These are phyloP conservation scores for Drosophila birchii DNA, from an alignment of 2,888 invertebrate species.

Conservation along the genomic window DNA sequence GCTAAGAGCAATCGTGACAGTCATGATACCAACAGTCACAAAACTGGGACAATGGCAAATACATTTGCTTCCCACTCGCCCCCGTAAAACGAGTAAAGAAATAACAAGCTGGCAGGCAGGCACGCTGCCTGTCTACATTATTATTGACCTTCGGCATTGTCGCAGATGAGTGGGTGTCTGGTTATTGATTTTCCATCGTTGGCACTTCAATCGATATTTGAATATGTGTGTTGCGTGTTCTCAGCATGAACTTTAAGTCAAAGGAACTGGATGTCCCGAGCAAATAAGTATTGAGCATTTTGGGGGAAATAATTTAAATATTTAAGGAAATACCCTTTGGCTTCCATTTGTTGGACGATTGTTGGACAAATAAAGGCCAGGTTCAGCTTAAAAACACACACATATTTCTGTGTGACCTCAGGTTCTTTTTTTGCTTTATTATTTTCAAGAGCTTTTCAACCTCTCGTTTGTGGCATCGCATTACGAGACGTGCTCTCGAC, in stretches of 20 bases:
- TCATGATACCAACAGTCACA: constrained; percentile 52
- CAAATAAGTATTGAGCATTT: not conserved
- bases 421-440: not conserved
- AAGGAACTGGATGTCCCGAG: not conserved
- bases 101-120: constrained; percentile 47
- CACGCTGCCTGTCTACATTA: constrained; percentile 59
- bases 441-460: not conserved
- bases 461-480: constrained; percentile 10
- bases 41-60: constrained; percentile 48
- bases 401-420: not conserved
- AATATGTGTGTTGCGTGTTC: constrained; percentile 26
- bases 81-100: constrained; percentile 28
- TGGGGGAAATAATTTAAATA: constrained; percentile 2
- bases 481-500: constrained; percentile 6
- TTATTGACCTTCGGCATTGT: constrained; percentile 69
- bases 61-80: constrained; percentile 17
- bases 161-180: constrained; percentile 39
- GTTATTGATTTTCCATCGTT: constrained; percentile 64
- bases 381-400: not conserved
- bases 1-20: constrained; percentile 56
- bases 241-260: constrained; percentile 17
- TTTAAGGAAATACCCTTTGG: not conserved
- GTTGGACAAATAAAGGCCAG: not conserved
- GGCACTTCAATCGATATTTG: constrained; percentile 36
- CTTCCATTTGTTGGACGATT: not conserved